Evolutionary conservation across 2,888 invertebrate species (phyloP).

Genomic region (Pheosia tremula): DNA sequence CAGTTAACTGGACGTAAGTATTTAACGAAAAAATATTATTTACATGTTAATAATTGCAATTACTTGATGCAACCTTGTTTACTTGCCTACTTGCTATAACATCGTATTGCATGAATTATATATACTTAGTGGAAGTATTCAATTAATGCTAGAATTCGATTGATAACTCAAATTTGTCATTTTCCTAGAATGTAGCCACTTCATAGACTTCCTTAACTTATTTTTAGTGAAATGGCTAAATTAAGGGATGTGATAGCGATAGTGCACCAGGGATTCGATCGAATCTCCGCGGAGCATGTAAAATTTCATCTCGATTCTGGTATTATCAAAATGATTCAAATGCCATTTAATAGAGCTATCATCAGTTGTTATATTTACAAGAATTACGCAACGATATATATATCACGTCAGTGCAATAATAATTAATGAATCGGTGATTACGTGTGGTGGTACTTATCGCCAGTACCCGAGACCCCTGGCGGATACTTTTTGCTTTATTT

Average conservation of each 20-base stretch:
- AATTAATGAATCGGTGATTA: slow-evolving; percentile 56
- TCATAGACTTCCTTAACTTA: too few species aligned
- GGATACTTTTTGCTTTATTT: slow-evolving; percentile 74
- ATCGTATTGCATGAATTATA: not conserved
- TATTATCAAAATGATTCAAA: too few species aligned
- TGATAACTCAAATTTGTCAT: too few species aligned
- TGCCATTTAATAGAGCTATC: too few species aligned
- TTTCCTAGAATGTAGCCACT: too few species aligned
- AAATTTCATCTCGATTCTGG: too few species aligned
- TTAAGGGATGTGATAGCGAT: too few species aligned
- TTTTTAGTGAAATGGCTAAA: too few species aligned
- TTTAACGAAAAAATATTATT: not conserved
- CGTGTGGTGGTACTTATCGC: slow-evolving; percentile 39
- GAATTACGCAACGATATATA: not conserved
- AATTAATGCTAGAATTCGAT: too few species aligned
- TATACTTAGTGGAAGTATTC: too few species aligned
- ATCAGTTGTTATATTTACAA: not conserved
- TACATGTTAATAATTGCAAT: not conserved
- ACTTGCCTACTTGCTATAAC: not conserved
- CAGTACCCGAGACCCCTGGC: slow-evolving; percentile 47
- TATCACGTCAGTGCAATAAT: not conserved
- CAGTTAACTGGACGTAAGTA: not conserved
- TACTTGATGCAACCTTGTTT: not conserved
- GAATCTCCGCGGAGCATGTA: too few species aligned
- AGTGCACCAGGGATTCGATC: too few species aligned